Base-by-base conservation (phyloP, 1,140 invertebrate species). In the Antheraea mylitta region DNA sequence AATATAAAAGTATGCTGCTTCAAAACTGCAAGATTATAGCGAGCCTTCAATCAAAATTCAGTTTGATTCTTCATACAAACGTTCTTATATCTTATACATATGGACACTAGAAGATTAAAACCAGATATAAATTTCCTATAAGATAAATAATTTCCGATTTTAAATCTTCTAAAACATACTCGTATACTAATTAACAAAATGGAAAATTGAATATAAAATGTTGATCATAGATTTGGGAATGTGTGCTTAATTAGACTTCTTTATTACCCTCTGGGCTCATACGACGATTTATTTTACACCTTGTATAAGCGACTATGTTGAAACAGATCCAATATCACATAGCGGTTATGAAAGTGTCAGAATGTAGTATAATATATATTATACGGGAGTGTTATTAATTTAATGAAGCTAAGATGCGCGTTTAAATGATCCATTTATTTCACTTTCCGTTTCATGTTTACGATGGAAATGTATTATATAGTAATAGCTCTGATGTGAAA, bases 291-390 rank as follows among this genome's bases (percentile, higher is more conserved):
- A 61, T 61, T 61, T 61, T 61, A 61, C 18, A 30, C 13, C 11
- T 16, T 61, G 36, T 61, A 59, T 67, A 58, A 58, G 61, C 58
- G 60, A 69, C 64, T 68, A 42, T 67, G 70, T 72, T 68, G 70
- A 75, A 75, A 72, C 68, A 60, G 58, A 36, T 53, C 11, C 69
- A 68, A 64, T 67, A 64, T 71, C 65, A 72, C 62, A 38, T 65
- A 73, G 61, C 38, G 48, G 36, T 72, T 74, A 71, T 70, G 73
- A 69, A 71, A 71, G 66, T 71, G 73, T 74, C 67, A 75, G 66
- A 71, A 60, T 70, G 65, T 63, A 38, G 66, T 13, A 45, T 70
- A 70, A 68, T 73, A 68, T 62, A 70, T 63, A 73, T 53, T 53
- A 53, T 53, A 53, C 45, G 6, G 45, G 11, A 64, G 42, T 66